These are phyloP conservation scores for Sebastes nivosus DNA, from an alignment of 2,797 vertebrate genomes.

Conservation along the genomic window DNA sequence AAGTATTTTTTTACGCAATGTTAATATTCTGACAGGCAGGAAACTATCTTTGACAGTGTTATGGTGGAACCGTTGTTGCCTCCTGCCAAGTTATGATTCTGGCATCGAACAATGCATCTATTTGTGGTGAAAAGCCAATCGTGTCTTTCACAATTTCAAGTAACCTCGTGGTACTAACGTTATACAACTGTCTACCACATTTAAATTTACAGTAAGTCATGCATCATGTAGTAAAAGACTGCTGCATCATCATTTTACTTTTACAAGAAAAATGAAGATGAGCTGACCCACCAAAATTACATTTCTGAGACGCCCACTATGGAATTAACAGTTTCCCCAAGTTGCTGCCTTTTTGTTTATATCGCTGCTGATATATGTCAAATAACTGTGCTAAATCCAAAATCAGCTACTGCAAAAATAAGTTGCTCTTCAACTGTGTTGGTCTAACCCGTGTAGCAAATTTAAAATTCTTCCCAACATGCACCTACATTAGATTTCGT, in stretches of 20 bases:
- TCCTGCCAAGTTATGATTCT: neutral
- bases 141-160: neutral
- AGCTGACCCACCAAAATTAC: neutral
- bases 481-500: neutral
- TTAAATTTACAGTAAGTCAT: neutral
- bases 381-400: neutral
- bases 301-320: neutral
- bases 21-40: conserved; percentile 8
- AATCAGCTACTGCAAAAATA: neutral
- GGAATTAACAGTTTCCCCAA: neutral
- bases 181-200: neutral
- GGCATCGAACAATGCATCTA: neutral
- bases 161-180: neutral
- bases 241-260: neutral
- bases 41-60: neutral
- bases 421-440: neutral
- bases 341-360: neutral
- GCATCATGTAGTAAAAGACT: neutral
- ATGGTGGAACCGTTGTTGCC: neutral
- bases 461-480: neutral
- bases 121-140: neutral
- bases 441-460: neutral
- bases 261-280: neutral
- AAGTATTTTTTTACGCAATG: neutral
- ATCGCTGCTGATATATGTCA: neutral